Conservation (phyloP, 1,140 invertebrate species). For the Scaptomyza graminum region DNA sequence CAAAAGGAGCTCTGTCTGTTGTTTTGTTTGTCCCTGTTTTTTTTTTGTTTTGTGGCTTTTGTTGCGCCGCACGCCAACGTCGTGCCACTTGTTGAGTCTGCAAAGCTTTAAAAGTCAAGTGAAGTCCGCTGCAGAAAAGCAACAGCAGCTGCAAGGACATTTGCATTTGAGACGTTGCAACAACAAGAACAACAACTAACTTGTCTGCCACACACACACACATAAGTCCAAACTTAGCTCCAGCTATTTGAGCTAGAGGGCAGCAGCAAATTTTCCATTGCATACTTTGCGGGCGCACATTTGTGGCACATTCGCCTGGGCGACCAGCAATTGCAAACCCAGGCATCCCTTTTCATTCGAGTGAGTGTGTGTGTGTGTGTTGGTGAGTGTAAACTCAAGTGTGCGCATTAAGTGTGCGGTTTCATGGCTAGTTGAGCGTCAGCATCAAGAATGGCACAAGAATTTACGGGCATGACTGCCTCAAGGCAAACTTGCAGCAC, state of each 20-base stretch:
- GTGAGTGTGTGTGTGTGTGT: conserved; percentile 11
- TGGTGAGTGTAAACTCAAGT: conserved; percentile 31
- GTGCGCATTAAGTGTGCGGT: conserved; percentile 49
- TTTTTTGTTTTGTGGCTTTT: conserved; percentile 13
- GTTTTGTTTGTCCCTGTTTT: conserved; percentile 22
- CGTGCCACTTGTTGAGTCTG: conserved; percentile 59
- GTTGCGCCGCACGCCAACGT: conserved; percentile 28
- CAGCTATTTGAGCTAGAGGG: conserved; percentile 12
- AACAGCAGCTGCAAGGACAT: conserved; percentile 40
- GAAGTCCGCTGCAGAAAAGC: conserved; percentile 46
- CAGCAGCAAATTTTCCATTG: conserved; percentile 44
- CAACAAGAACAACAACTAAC: conserved; percentile 18
- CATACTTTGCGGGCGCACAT: conserved; percentile 62
- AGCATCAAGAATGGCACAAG: conserved; percentile 34
- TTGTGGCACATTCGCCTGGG: conserved; percentile 71
- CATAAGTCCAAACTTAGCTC: conserved; percentile 1
- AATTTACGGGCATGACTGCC: conserved; percentile 31
- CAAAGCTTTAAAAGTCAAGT: conserved; percentile 70
- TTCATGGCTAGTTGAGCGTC: conserved; percentile 53
- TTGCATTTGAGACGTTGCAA: conserved; percentile 40
- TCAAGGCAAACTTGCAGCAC: conserved; percentile 4
- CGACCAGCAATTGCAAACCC: conserved; percentile 44
- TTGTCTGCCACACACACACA: conserved; percentile 17
- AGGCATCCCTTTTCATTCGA: conserved; percentile 7
- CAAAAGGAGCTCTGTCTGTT: too few species aligned